phyloP scores from a whole-genome alignment of 2,888 invertebrate species.

The Parapristionchus giblindavisi region DNA sequence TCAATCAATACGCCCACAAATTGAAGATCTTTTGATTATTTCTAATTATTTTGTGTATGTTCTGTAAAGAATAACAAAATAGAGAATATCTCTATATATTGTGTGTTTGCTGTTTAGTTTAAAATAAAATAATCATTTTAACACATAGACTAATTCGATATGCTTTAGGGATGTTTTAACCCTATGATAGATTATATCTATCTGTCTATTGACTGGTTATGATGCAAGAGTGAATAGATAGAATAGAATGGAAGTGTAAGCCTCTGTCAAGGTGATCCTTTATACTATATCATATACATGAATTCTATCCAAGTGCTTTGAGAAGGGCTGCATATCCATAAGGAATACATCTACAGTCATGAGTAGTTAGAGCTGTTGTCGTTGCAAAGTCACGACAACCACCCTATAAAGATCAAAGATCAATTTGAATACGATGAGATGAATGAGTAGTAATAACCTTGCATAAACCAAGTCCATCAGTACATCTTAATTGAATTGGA shows the following conservation, averaged over 20 bases:
- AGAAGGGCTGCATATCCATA: conserved; percentile 38
- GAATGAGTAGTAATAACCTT: conserved; percentile 7
- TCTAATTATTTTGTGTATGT: background rate
- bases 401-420: background rate
- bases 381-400: conserved; percentile 37
- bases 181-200: conserved; percentile 11
- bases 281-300: too few species aligned
- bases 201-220: conserved; percentile 23
- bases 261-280: background rate
- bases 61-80: background rate
- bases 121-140: too few species aligned
- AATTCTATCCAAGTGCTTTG: conserved; percentile 22
- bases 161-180: conserved; percentile 10
- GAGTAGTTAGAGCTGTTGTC: conserved; percentile 23
- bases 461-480: conserved; percentile 33
- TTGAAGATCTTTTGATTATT: too few species aligned
- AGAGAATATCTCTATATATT: background rate
- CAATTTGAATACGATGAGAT: background rate
- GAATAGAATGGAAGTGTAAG: background rate
- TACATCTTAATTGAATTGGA: conserved; percentile 22
- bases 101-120: background rate
- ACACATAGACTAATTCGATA: too few species aligned
- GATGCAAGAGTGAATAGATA: conserved; percentile 12
- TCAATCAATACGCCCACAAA: too few species aligned
- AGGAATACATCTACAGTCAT: conserved; percentile 37